Conservation (phyloP, 2,888 invertebrate species). For the Ophion obscuratus region DNA sequence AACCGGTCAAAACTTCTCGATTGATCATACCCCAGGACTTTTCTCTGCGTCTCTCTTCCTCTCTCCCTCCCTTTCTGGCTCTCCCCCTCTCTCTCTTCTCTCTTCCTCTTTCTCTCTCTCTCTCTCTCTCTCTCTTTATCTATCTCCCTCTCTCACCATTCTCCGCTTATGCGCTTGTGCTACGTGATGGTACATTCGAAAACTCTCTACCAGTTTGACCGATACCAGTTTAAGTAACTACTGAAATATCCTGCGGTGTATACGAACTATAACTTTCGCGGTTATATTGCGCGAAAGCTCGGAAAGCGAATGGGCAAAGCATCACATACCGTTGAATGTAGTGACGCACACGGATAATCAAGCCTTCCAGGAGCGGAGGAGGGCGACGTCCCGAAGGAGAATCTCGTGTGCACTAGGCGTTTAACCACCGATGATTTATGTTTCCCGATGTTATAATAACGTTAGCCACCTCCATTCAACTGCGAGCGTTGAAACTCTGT, state of each 20-base stretch:
- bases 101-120: background rate
- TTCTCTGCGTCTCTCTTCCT: constrained; percentile 1
- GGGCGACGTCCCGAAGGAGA: constrained; percentile 27
- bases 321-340: constrained; percentile 15
- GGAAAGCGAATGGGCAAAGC: background rate
- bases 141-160: background rate
- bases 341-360: constrained; percentile 46
- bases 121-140: background rate
- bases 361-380: background rate
- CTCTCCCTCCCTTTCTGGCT: constrained; percentile 1
- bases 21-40: constrained; percentile 54
- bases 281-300: constrained; percentile 25
- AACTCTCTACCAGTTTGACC: constrained; percentile 34
- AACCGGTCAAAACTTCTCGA: constrained; percentile 57
- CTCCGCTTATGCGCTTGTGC: background rate
- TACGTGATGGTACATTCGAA: background rate
- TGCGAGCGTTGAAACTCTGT: constrained; percentile 26
- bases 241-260: constrained; percentile 54
- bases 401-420: constrained; percentile 51
- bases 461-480: constrained; percentile 53
- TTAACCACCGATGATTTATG: constrained; percentile 66
- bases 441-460: constrained; percentile 66
- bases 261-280: constrained; percentile 59
- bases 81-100: background rate
- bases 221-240: constrained; percentile 55